Evolutionary conservation across 2,797 vertebrate genomes (phyloP).

Genomic region (Peromyscus attwateri): DNA sequence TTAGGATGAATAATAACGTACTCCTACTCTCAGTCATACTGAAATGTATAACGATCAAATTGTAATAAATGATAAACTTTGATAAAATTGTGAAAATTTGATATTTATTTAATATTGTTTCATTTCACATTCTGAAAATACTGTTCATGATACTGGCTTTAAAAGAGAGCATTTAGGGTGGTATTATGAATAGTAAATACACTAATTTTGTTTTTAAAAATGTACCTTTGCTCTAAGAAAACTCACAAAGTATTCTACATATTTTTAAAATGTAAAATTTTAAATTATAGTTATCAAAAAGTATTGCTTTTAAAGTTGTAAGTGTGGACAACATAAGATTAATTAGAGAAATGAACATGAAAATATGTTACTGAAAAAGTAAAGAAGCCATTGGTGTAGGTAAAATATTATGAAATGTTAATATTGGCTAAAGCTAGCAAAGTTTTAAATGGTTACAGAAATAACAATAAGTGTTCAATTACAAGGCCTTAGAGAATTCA

Average conservation of each 20-base stretch:
- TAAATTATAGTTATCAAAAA: slow-evolving; percentile 44
- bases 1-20: slow-evolving; percentile 30
- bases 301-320: slow-evolving; percentile 41
- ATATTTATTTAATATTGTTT: slow-evolving; percentile 27
- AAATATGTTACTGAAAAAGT: slow-evolving; percentile 53
- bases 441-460: slow-evolving; percentile 40
- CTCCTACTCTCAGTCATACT: not conserved
- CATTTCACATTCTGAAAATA: slow-evolving; percentile 41
- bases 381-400: slow-evolving; percentile 6
- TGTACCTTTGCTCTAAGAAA: slow-evolving; percentile 39
- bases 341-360: slow-evolving; percentile 13
- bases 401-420: slow-evolving; percentile 53
- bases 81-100: slow-evolving; percentile 31
- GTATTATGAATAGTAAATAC: not conserved
- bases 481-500: slow-evolving; percentile 7
- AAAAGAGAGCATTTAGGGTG: slow-evolving; percentile 39
- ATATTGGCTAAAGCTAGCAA: slow-evolving; percentile 39
- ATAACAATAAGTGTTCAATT: slow-evolving; percentile 25
- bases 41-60: slow-evolving; percentile 3
- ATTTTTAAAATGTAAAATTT: slow-evolving; percentile 57
- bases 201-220: not conserved
- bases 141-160: not conserved
- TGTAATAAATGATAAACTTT: slow-evolving; percentile 26
- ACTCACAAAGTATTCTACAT: not conserved
- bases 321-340: slow-evolving; percentile 49